phyloP scores from a whole-genome alignment of 2,888 invertebrate genomes.

The Steinernema carpocapsae region DNA sequence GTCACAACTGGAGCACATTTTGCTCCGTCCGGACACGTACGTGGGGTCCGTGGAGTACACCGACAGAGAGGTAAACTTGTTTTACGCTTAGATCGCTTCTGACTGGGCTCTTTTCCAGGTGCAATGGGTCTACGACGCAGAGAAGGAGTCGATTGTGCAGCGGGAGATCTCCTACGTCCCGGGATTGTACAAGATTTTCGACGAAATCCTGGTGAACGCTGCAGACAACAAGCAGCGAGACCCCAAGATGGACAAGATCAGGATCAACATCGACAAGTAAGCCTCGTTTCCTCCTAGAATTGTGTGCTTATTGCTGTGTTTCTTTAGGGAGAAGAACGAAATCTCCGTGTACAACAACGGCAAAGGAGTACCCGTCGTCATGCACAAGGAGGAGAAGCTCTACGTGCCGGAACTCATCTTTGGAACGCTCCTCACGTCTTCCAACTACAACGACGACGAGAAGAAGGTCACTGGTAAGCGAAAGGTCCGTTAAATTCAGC shows the following conservation, averaged over 20 bases:
- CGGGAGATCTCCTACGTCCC: slow-evolving; percentile 90
- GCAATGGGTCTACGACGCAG: slow-evolving; percentile 91
- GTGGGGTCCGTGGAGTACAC: slow-evolving; percentile 78
- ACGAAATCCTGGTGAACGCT: slow-evolving; percentile 91
- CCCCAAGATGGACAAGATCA: slow-evolving; percentile 65
- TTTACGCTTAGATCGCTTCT: neutral
- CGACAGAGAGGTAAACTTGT: slow-evolving; percentile 53
- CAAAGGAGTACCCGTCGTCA: slow-evolving; percentile 92
- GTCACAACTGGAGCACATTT: slow-evolving; percentile 93
- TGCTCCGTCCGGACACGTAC: slow-evolving; percentile 96
- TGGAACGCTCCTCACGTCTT: slow-evolving; percentile 94
- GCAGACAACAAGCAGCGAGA: slow-evolving; percentile 68
- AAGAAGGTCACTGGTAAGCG: slow-evolving; percentile 79
- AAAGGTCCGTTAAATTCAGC: no score
- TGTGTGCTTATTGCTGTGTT: neutral
- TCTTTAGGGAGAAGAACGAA: slow-evolving; percentile 79
- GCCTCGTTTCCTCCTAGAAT: slow-evolving; percentile 13
- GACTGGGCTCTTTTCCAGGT: slow-evolving; percentile 74
- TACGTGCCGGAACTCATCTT: slow-evolving; percentile 99
- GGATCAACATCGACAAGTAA: slow-evolving; percentile 77
- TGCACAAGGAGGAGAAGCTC: slow-evolving; percentile 89
- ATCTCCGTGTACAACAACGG: slow-evolving; percentile 97
- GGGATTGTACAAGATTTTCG: slow-evolving; percentile 97
- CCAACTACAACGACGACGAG: slow-evolving; percentile 97
- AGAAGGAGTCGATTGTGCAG: slow-evolving; percentile 79